These are phyloP conservation scores for Potamilus streckersoni DNA, from an alignment of 1,140 invertebrate species.

Conservation along the genomic window DNA sequence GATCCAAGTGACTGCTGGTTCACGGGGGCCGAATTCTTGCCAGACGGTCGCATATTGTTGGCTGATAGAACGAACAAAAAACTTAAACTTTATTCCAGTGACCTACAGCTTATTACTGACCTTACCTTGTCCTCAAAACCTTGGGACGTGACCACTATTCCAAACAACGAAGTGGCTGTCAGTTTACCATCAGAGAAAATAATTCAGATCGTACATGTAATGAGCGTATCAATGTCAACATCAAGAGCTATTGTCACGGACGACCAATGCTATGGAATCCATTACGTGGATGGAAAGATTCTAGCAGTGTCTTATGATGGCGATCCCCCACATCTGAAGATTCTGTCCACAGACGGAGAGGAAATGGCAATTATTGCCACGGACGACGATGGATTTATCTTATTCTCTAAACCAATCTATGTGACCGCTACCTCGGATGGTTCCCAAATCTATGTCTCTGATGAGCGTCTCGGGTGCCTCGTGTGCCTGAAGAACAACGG, in stretches of 20 bases:
- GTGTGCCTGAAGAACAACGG: slow-evolving; percentile 24
- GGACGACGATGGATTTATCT: slow-evolving; percentile 21
- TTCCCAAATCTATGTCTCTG: slow-evolving; percentile 18
- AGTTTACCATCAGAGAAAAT: slow-evolving; percentile 23
- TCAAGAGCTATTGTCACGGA: slow-evolving; percentile 13
- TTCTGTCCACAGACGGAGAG: slow-evolving; percentile 13
- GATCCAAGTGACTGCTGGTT: slow-evolving; percentile 29
- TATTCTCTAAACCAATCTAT: slow-evolving; percentile 30
- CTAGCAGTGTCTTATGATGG: slow-evolving; percentile 27
- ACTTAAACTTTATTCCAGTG: slow-evolving; percentile 23
- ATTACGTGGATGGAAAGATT: slow-evolving; percentile 16
- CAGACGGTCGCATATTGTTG: slow-evolving; percentile 24
- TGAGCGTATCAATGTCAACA: background rate
- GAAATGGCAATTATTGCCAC: slow-evolving; percentile 25
- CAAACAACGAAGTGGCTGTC: slow-evolving; percentile 23
- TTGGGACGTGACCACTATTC: slow-evolving; percentile 19
- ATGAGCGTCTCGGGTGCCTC: slow-evolving; percentile 25
- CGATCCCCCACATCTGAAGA: slow-evolving; percentile 23
- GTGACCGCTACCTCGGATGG: slow-evolving; percentile 10
- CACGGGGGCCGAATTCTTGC: slow-evolving; percentile 25
- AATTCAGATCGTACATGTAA: slow-evolving; percentile 22
- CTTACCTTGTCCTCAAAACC: slow-evolving; percentile 24
- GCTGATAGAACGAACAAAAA: slow-evolving; percentile 27
- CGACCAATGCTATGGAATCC: slow-evolving; percentile 26
- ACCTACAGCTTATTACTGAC: slow-evolving; percentile 12